A percentile compares a stretch with the other conserved stretches of the same genome.
Evolutionary conservation across 2,797 vertebrate species (phyloP).

Genomic region (Enteromius paludinosus): DNA sequence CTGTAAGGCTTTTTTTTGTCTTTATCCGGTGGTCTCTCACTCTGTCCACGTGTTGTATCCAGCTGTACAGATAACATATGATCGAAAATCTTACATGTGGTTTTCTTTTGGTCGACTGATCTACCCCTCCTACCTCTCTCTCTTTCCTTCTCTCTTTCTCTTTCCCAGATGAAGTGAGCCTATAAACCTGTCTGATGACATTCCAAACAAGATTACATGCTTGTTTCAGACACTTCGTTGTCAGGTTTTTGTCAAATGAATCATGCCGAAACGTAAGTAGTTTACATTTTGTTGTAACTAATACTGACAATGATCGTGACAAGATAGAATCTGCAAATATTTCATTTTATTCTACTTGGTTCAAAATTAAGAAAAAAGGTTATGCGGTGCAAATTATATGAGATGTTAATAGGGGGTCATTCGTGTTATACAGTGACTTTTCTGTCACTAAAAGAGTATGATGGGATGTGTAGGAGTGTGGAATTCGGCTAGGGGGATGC

Average conservation of each 20-base stretch:
- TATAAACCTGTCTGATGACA: slow-evolving; percentile 51
- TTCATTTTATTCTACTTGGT: not conserved
- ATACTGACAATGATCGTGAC: not conserved
- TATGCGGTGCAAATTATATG: no score
- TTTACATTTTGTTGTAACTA: not conserved
- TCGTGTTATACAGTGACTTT: no score
- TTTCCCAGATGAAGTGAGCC: slow-evolving; percentile 17
- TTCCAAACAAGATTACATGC: not conserved
- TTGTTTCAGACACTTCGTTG: not conserved
- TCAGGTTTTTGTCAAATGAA: not conserved
- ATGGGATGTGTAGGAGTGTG: no score
- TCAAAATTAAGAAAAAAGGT: not conserved
- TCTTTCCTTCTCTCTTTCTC: not conserved
- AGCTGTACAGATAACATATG: not conserved
- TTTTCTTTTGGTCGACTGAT: not conserved
- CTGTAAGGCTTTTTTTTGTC: not conserved
- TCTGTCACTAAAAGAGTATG: no score
- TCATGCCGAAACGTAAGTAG: not conserved
- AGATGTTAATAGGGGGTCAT: not conserved
- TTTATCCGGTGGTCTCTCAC: not conserved
- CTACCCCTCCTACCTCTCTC: not conserved
- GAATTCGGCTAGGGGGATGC: no score
- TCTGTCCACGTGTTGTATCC: not conserved
- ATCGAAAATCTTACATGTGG: slow-evolving; percentile 11
- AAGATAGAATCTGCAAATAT: not conserved